phyloP scores from a whole-genome alignment of 2,797 vertebrate genomes.

The Acanthurus tractus region DNA sequence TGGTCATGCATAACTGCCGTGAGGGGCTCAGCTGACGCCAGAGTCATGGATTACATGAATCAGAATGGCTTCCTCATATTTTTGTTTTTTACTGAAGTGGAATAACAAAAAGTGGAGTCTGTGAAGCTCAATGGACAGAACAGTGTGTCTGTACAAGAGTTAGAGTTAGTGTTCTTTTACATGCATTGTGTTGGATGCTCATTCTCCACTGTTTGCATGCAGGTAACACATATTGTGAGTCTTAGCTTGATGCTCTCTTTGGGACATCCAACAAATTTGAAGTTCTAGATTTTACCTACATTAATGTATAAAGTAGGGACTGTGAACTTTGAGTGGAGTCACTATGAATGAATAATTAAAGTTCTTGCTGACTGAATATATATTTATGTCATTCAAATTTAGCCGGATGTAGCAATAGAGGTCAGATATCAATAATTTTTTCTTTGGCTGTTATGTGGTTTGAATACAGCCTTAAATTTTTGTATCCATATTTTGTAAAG shows the following conservation, averaged over 20 bases:
- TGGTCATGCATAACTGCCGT: conserved; percentile 56
- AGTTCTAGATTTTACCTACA: no score
- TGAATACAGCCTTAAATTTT: not conserved
- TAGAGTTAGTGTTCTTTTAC: conserved; percentile 8
- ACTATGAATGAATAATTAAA: not conserved
- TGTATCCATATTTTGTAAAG: not conserved
- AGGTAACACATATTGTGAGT: not conserved
- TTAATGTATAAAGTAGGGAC: not conserved
- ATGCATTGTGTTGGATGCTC: conserved; percentile 4
- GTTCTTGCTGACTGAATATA: not conserved
- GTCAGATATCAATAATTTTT: no score
- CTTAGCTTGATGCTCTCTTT: not conserved
- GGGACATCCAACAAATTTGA: not conserved
- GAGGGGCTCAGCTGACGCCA: conserved; percentile 55
- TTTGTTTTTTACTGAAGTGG: conserved; percentile 54
- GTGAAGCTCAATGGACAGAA: conserved; percentile 30
- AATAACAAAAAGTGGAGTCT: conserved; percentile 37
- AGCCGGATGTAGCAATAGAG: no score
- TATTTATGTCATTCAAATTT: not conserved
- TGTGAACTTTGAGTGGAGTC: not conserved
- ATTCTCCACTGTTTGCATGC: conserved; percentile 7
- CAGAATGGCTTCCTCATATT: conserved; percentile 46
- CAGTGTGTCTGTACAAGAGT: conserved; percentile 18
- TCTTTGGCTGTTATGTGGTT: not conserved
- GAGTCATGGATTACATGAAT: conserved; percentile 74